Percentiles rank a stretch among this genome's conserved stretches.
These are phyloP conservation scores for Melieria crassipennis DNA, from an alignment of 2,888 invertebrate genomes.

Conservation along the genomic window DNA sequence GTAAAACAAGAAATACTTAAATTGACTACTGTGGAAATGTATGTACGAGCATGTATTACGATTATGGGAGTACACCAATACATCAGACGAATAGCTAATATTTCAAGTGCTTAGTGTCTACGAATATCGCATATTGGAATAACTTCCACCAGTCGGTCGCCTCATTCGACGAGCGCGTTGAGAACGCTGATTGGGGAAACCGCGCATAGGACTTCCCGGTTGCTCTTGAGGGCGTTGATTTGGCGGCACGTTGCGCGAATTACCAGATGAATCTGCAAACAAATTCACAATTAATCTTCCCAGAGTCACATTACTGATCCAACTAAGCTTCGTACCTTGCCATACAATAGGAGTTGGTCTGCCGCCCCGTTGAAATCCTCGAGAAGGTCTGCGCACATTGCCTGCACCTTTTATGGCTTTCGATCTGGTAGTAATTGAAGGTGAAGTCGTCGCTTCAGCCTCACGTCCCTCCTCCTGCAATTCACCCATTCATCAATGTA, in stretches of 20 bases:
- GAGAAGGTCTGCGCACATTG: slow-evolving; percentile 58
- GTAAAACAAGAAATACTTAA: too few relatives aligned
- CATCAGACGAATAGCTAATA: slow-evolving; percentile 17
- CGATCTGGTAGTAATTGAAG: slow-evolving; percentile 70
- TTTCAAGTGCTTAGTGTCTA: slow-evolving; percentile 42
- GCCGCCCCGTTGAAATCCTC: slow-evolving; percentile 62
- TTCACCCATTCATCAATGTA: not conserved
- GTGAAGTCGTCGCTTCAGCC: slow-evolving; percentile 78
- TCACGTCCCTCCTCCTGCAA: slow-evolving; percentile 79
- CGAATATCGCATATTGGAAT: slow-evolving; percentile 56
- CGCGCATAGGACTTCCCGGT: slow-evolving; percentile 54
- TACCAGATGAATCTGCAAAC: slow-evolving; percentile 45
- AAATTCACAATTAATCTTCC: not conserved
- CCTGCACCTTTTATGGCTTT: slow-evolving; percentile 59
- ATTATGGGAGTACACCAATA: slow-evolving; percentile 1
- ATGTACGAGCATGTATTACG: not conserved
- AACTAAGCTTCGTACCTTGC: slow-evolving; percentile 54
- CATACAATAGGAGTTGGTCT: slow-evolving; percentile 75
- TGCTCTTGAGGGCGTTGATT: slow-evolving; percentile 49
- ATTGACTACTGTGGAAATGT: too few relatives aligned
- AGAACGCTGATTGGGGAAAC: slow-evolving; percentile 54
- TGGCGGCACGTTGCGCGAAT: slow-evolving; percentile 48
- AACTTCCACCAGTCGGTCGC: slow-evolving; percentile 58
- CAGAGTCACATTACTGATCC: not conserved
- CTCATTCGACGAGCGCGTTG: slow-evolving; percentile 63